Evolutionary conservation across 2,113 vertebrate species (phyloP).

Genomic region (Saguinus midas): DNA sequence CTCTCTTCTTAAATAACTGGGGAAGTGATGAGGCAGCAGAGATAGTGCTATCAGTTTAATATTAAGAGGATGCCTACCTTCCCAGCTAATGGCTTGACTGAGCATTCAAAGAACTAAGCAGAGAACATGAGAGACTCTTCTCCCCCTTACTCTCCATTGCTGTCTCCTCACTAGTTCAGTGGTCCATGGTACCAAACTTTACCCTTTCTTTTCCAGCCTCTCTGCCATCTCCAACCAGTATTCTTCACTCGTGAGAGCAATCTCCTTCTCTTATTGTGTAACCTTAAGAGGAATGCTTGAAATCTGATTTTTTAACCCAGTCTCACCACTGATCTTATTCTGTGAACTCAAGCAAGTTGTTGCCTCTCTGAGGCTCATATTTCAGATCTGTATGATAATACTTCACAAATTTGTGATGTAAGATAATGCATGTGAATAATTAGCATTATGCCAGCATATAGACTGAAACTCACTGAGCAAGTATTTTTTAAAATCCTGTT

Average conservation of each 20-base stretch:
- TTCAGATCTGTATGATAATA: neutral
- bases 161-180: neutral
- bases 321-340: neutral
- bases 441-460: neutral
- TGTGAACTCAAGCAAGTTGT: neutral
- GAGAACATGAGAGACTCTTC: neutral
- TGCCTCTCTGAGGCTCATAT: neutral
- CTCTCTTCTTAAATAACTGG: neutral
- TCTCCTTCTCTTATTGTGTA: neutral
- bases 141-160: neutral
- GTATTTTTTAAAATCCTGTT: neutral
- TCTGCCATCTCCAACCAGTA: neutral
- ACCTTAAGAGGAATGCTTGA: neutral
- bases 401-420: neutral
- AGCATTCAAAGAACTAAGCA: neutral
- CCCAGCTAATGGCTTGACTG: no score
- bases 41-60: fast-evolving
- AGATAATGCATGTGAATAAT: neutral
- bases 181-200: neutral
- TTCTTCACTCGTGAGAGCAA: neutral
- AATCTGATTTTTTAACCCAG: neutral
- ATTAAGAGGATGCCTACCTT: neutral
- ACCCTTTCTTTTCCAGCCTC: neutral
- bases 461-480: neutral
- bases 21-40: fast-evolving